These are phyloP conservation scores for Plebejus argus DNA, from an alignment of 2,888 invertebrate species.

Conservation along the genomic window DNA sequence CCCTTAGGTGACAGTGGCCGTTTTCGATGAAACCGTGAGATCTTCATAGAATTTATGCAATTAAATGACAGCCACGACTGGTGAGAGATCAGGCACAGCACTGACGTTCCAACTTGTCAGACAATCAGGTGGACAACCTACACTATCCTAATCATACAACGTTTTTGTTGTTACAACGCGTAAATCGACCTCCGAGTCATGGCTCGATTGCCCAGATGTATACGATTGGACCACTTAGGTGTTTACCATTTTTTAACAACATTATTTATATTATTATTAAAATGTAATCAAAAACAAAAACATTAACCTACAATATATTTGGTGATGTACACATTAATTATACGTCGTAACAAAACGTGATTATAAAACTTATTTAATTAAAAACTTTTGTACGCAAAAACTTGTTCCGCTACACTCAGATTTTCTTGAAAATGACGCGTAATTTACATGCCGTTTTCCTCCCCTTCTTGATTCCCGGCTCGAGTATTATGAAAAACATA, in stretches of 20 bases:
- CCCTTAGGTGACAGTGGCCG: no score
- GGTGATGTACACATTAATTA: neutral
- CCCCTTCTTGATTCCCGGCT: neutral
- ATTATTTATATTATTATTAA: neutral
- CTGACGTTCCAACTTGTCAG: neutral
- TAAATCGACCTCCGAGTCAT: no score
- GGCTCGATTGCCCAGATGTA: no score
- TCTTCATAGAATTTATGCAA: no score
- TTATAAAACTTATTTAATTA: conserved; percentile 17
- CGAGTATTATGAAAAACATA: conserved; percentile 8
- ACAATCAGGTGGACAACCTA: neutral
- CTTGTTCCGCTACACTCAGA: conserved; percentile 3
- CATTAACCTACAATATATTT: neutral
- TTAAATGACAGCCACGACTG: no score
- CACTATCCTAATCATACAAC: neutral
- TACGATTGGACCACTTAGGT: no score
- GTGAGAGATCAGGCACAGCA: no score
- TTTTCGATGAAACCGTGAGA: no score
- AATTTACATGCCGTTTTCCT: neutral
- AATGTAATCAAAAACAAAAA: neutral
- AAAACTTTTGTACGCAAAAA: neutral
- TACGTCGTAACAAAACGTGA: neutral
- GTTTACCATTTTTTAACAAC: no score
- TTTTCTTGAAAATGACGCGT: neutral
- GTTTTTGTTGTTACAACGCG: no score